Conservation (phyloP, 2,888 invertebrate species). For the Leptodirus hochenwartii region DNA sequence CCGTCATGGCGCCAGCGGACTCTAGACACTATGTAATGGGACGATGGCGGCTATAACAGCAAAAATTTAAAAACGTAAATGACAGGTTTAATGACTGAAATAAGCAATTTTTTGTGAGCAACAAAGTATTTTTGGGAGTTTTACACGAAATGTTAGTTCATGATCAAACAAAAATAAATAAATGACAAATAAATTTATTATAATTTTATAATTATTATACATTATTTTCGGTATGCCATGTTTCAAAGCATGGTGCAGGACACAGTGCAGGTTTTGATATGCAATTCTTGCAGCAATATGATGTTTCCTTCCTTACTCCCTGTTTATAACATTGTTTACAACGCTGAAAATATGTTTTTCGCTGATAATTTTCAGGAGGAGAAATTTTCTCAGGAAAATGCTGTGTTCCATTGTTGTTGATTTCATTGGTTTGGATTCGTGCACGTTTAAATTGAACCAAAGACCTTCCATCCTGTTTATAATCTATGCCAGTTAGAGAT, state of each 20-base stretch:
- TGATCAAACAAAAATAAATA: conserved; percentile 11
- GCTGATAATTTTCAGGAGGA: conserved; percentile 13
- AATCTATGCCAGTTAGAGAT: conserved; percentile 13
- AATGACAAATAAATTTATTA: conserved; percentile 11
- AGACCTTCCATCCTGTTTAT: conserved; percentile 13
- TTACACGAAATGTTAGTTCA: conserved; percentile 9
- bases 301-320: conserved; percentile 12
- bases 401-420: too few relatives aligned
- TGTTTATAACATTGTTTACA: conserved; percentile 13
- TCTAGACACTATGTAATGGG: too few relatives aligned
- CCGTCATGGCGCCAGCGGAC: too few relatives aligned
- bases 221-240: conserved; percentile 12
- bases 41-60: too few relatives aligned
- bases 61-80: too few relatives aligned
- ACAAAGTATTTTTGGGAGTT: conserved; percentile 4
- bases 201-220: conserved; percentile 13
- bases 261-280: conserved; percentile 12
- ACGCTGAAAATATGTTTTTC: conserved; percentile 13
- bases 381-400: conserved; percentile 13
- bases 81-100: too few relatives aligned
- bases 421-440: too few relatives aligned
- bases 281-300: conserved; percentile 12
- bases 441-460: too few relatives aligned
- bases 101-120: too few relatives aligned
- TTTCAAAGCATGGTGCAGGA: conserved; percentile 10